Conservation (phyloP, 2,797 vertebrate genomes). For the Champsocephalus esox region DNA sequence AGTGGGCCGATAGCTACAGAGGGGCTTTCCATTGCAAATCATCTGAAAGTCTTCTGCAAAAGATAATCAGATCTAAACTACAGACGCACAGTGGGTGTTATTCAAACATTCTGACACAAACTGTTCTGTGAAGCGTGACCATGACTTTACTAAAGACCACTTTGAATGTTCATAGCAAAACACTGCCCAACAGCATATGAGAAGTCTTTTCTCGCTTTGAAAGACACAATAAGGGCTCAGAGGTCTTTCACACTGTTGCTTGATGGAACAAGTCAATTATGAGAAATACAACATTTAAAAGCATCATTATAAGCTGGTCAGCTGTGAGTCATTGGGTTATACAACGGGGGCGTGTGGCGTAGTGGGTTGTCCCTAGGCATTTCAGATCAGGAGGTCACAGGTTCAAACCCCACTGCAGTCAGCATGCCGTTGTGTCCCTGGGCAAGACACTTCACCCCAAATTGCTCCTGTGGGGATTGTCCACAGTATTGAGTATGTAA, state of each 20-base stretch:
- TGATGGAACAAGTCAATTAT: slow-evolving; percentile 9
- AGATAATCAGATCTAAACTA: slow-evolving; percentile 11
- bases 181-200: slow-evolving; percentile 8
- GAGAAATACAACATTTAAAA: slow-evolving; percentile 1
- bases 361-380: no score
- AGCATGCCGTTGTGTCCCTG: no score
- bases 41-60: slow-evolving; percentile 5
- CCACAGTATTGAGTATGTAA: no score
- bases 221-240: slow-evolving; percentile 55
- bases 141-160: slow-evolving; percentile 5
- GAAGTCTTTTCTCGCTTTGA: slow-evolving; percentile 36
- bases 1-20: not conserved
- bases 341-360: no score
- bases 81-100: not conserved
- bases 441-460: no score
- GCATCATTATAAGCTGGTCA: slow-evolving; percentile 34
- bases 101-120: slow-evolving; percentile 26
- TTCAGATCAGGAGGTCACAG: no score
- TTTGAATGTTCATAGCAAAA: not conserved
- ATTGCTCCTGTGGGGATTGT: no score
- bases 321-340: slow-evolving; percentile 9
- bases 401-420: no score
- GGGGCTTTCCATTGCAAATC: not conserved
- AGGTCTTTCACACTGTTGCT: slow-evolving; percentile 25
- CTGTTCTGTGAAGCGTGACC: slow-evolving; percentile 8